Base-by-base conservation (phyloP, 2,888 invertebrate species). In the Cantharis rufa region DNA sequence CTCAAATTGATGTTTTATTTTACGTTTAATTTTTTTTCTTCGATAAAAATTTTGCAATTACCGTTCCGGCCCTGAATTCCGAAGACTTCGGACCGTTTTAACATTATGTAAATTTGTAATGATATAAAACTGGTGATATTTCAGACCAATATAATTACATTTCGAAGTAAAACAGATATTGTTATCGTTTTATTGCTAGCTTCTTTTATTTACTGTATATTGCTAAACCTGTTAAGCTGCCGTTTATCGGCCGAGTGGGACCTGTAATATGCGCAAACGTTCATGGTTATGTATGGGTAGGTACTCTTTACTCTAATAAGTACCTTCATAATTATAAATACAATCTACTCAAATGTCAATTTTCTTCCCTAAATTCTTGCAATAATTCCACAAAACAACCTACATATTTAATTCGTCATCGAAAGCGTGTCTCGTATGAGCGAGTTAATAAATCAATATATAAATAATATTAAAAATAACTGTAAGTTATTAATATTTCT, bases 101-200 rank as follows among this genome's bases (percentile, higher is more conserved):
- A n/a, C 48, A n/a, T 48, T 48, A 48, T 48, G 48, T 48, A 48
- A 48, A 48, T 48, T 48, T 48, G 48, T n/a, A 48, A 48, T 48
- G 48, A 66, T 66, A 16, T 66, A 21, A 66, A 66, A 66, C n/a
- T 16, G 64, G 48, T 2, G 48, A 75, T 72, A 76, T 74, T 62
- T 74, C 74, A 82, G 76, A 74, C 79, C 76, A 76, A 78, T 77
- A 78, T 81, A 81, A 81, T 81, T 81, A 81, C 78, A 72, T 81
- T 79, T 78, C 80, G 76, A 78, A 74, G 79, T 74, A 74, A 78
- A 79, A 77, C 74, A 80, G 79, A 81, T 81, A 79, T 78, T 79
- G 81, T 79, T 81, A 80, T 81, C 81, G 78, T 77, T 79, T 81
- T 81, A 78, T 78, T 72, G 76, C 80, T 70, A 66, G 75, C 72